A percentile compares a stretch with the other conserved stretches of the same genome.
These are phyloP conservation scores for Centropyge bicolor DNA, from an alignment of 2,797 vertebrate species.

Conservation along the genomic window DNA sequence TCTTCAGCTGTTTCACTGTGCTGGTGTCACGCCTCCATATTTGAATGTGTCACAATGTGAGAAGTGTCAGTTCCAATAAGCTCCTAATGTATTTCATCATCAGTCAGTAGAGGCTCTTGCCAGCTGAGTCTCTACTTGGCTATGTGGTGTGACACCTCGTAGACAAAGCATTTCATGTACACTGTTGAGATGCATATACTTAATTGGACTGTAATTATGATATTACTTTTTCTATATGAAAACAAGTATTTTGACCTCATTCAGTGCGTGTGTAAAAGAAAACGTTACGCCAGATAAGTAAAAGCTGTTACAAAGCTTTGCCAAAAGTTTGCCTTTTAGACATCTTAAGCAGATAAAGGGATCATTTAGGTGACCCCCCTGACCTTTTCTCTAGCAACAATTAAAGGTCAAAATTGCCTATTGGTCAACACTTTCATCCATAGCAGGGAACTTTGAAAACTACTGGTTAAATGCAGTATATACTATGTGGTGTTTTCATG, in stretches of 20 bases:
- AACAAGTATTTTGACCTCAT: slow-evolving; percentile 10
- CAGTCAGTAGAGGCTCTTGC: slow-evolving; percentile 22
- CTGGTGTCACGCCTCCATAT: slow-evolving; percentile 37
- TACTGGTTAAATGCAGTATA: not conserved
- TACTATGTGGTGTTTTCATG: not conserved
- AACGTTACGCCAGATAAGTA: slow-evolving; percentile 34
- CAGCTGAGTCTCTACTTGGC: slow-evolving; percentile 57
- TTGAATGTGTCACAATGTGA: slow-evolving; percentile 41
- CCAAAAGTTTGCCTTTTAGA: slow-evolving; percentile 14
- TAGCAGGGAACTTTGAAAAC: not conserved
- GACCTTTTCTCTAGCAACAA: not conserved
- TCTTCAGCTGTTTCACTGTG: slow-evolving; percentile 37
- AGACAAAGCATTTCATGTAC: slow-evolving; percentile 37
- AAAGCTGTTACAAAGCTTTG: slow-evolving; percentile 36
- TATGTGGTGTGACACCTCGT: slow-evolving; percentile 53
- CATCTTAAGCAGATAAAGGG: not conserved
- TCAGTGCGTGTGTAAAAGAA: slow-evolving; percentile 35
- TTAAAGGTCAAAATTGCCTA: not conserved
- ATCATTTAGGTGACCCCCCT: not conserved
- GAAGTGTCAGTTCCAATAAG: not conserved
- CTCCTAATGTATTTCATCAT: slow-evolving; percentile 8
- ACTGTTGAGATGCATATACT: slow-evolving; percentile 15
- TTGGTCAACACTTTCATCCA: not conserved
- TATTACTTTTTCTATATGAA: slow-evolving; percentile 5
- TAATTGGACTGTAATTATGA: slow-evolving; percentile 23